phyloP scores from a whole-genome alignment of 2,797 vertebrate genomes.

The Numenius phaeopus region DNA sequence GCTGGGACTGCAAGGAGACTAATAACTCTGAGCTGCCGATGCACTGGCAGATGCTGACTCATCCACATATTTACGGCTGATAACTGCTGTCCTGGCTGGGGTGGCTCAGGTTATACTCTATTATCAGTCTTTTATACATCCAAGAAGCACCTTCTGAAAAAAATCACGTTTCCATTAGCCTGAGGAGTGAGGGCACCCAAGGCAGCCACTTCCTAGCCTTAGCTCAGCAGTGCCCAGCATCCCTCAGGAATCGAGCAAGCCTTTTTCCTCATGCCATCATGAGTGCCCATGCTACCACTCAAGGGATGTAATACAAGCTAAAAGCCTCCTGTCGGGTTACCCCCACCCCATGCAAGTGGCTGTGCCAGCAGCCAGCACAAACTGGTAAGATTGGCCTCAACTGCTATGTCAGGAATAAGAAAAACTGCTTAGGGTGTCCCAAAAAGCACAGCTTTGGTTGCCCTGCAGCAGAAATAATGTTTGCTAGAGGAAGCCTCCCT shows the following conservation, averaged over 20 bases:
- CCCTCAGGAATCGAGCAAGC: neutral
- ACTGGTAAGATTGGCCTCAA: neutral
- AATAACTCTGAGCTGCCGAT: accelerated
- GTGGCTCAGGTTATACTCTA: neutral
- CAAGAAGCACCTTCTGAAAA: neutral
- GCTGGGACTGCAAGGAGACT: neutral
- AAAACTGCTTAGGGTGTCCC: neutral
- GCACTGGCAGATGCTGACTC: neutral
- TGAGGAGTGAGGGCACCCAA: neutral
- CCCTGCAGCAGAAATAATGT: neutral
- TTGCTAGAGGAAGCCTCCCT: neutral
- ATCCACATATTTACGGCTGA: neutral
- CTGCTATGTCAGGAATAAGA: neutral
- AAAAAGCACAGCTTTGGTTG: neutral
- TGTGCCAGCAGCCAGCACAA: neutral
- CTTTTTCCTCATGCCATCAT: neutral
- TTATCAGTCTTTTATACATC: neutral
- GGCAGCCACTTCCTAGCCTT: neutral
- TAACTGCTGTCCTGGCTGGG: neutral
- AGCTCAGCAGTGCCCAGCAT: neutral
- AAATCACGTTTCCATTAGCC: neutral
- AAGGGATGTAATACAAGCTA: neutral
- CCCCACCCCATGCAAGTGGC: neutral
- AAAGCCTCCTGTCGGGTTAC: neutral
- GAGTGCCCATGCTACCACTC: neutral